These are phyloP conservation scores for Drosophila lowei DNA, from an alignment of 1,140 invertebrate genomes.

Conservation along the genomic window DNA sequence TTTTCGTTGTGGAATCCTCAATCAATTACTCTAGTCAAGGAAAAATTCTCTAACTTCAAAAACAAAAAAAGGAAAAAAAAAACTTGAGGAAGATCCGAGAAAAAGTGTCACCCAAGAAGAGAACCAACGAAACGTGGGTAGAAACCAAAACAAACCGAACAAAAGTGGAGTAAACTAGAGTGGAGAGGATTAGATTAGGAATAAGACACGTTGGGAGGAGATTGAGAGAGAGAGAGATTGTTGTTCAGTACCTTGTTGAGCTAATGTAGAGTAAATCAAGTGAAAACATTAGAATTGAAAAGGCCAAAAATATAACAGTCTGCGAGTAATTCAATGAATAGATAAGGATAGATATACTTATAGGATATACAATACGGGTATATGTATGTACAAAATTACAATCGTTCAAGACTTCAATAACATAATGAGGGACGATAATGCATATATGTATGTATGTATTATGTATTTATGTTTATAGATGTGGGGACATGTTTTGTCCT, in stretches of 20 bases:
- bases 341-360: slow-evolving; percentile 49
- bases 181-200: slow-evolving; percentile 56
- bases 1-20: slow-evolving; percentile 23
- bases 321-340: slow-evolving; percentile 70
- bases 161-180: slow-evolving; percentile 47
- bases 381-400: slow-evolving; percentile 44
- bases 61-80: slow-evolving; percentile 3
- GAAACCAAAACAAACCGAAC: slow-evolving; percentile 66
- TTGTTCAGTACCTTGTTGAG: slow-evolving; percentile 79
- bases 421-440: slow-evolving; percentile 37
- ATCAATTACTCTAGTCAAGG: slow-evolving; percentile 14
- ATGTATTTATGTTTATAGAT: slow-evolving; percentile 3
- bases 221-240: slow-evolving; percentile 28
- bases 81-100: slow-evolving; percentile 29
- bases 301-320: slow-evolving; percentile 83
- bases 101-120: slow-evolving; percentile 47
- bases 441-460: slow-evolving; percentile 13
- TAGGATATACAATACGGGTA: slow-evolving; percentile 20
- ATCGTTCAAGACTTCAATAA: slow-evolving; percentile 33
- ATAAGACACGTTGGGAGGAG: slow-evolving; percentile 54
- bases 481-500: slow-evolving; percentile 2
- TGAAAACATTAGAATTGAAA: slow-evolving; percentile 84
- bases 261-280: slow-evolving; percentile 84
- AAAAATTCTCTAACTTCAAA: too few species aligned
- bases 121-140: slow-evolving; percentile 50